Percentiles rank a stretch among this genome's conserved stretches.
phyloP scores from a whole-genome alignment of 92 coral and sea anemone genomes.

The Galaxea fascicularis region DNA sequence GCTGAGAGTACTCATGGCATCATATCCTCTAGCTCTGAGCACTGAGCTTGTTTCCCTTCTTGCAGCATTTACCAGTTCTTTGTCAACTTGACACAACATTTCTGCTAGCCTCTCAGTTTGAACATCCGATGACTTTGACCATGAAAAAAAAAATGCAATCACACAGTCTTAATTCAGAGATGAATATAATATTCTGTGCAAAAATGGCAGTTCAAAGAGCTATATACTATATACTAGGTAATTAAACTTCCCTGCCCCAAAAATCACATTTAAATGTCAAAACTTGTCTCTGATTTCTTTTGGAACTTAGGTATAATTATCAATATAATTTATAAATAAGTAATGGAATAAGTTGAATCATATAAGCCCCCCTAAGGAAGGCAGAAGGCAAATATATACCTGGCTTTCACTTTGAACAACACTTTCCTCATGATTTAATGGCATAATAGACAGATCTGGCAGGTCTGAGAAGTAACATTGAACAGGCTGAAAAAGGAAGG shows the following conservation, averaged over 20 bases:
- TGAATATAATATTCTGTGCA: slow-evolving; percentile 2
- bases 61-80: slow-evolving; percentile 4
- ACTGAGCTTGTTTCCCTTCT: slow-evolving; percentile 2
- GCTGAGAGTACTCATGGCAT: slow-evolving; percentile 5
- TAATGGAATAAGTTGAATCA: background rate
- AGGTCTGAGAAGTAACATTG: no score
- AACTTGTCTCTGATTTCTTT: slow-evolving; percentile 2
- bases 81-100: slow-evolving; percentile 3
- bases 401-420: slow-evolving; percentile 4
- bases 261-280: slow-evolving; percentile 1
- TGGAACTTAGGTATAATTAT: background rate
- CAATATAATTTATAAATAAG: slow-evolving; percentile 1
- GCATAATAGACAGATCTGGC: background rate
- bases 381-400: background rate
- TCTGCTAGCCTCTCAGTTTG: slow-evolving; percentile 5
- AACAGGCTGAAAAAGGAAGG: no score
- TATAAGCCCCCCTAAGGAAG: background rate
- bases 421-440: slow-evolving; percentile 2
- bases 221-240: slow-evolving; percentile 1
- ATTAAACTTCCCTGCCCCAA: background rate
- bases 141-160: slow-evolving; percentile 1
- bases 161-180: slow-evolving; percentile 3
- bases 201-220: slow-evolving; percentile 4
- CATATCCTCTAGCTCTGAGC: no score
- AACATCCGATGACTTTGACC: slow-evolving; percentile 4